Conservation (phyloP, 2,888 invertebrate species). For the Drosophila yooni region DNA sequence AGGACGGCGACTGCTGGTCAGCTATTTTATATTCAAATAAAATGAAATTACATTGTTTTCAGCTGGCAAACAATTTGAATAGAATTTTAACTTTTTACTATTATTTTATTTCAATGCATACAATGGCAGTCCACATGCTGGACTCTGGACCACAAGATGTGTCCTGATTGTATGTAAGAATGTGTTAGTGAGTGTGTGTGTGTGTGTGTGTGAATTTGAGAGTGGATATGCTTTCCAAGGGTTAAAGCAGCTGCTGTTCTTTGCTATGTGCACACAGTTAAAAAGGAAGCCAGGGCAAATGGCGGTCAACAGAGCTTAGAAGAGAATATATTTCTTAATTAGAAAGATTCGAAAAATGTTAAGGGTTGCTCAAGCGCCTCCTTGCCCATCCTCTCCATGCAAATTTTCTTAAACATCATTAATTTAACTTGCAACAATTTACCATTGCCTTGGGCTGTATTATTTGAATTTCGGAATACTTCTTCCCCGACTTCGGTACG, state of each 20-base stretch:
- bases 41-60: slow-evolving; percentile 83
- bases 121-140: slow-evolving; percentile 59
- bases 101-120: slow-evolving; percentile 81
- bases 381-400: not conserved
- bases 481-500: not conserved
- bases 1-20: slow-evolving; percentile 50
- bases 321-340: slow-evolving; percentile 75
- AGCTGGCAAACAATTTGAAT: slow-evolving; percentile 82
- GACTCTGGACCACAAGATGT: slow-evolving; percentile 60
- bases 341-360: slow-evolving; percentile 71
- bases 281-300: slow-evolving; percentile 48
- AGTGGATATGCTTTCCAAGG: slow-evolving; percentile 31
- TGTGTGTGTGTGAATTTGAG: slow-evolving; percentile 15
- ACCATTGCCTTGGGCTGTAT: slow-evolving; percentile 62
- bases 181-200: slow-evolving; percentile 17
- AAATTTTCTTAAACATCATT: slow-evolving; percentile 72
- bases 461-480: slow-evolving; percentile 20
- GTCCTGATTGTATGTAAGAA: slow-evolving; percentile 17
- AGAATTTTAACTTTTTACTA: slow-evolving; percentile 84
- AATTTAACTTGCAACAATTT: slow-evolving; percentile 73
- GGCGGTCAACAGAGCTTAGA: slow-evolving; percentile 61
- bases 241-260: slow-evolving; percentile 64
- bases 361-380: slow-evolving; percentile 54
- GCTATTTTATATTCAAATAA: slow-evolving; percentile 81
- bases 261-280: slow-evolving; percentile 27